Conservation (phyloP, 2,888 invertebrate species). For the Netelia virgata region DNA sequence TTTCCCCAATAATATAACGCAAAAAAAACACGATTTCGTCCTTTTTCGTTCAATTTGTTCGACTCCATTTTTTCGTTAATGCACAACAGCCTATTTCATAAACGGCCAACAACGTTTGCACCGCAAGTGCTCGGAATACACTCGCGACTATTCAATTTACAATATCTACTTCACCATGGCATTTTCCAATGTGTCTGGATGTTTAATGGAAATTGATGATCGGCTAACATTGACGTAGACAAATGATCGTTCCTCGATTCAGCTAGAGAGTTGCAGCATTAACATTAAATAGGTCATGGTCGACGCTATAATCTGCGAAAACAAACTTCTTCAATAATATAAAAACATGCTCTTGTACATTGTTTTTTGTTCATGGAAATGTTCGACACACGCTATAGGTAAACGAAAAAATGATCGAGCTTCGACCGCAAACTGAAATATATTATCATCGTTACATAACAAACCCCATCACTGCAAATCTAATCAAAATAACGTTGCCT, state of each 20-base stretch:
- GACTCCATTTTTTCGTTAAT: conserved; percentile 18
- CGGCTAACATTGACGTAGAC: too few relatives aligned
- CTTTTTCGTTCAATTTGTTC: neutral
- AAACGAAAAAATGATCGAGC: too few relatives aligned
- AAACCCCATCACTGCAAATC: conserved; percentile 28
- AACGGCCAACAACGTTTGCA: neutral
- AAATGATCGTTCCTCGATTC: too few relatives aligned
- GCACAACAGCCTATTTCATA: neutral
- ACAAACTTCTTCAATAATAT: neutral
- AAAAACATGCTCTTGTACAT: neutral
- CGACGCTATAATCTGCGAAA: neutral
- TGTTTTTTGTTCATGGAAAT: too few relatives aligned
- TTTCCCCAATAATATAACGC: conserved; percentile 41
- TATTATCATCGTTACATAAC: conserved; percentile 66
- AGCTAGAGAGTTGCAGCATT: conserved; percentile 31
- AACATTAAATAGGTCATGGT: conserved; percentile 4
- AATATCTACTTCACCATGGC: neutral
- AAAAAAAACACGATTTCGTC: conserved; percentile 3
- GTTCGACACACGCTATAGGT: neutral
- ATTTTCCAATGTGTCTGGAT: too few relatives aligned
- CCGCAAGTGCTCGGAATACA: neutral
- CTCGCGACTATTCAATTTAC: neutral
- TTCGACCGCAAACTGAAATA: conserved; percentile 20
- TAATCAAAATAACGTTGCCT: neutral
- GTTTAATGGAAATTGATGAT: too few relatives aligned